These are phyloP conservation scores for Archivesica marissinica DNA, from an alignment of 1,140 invertebrate species.

Conservation along the genomic window DNA sequence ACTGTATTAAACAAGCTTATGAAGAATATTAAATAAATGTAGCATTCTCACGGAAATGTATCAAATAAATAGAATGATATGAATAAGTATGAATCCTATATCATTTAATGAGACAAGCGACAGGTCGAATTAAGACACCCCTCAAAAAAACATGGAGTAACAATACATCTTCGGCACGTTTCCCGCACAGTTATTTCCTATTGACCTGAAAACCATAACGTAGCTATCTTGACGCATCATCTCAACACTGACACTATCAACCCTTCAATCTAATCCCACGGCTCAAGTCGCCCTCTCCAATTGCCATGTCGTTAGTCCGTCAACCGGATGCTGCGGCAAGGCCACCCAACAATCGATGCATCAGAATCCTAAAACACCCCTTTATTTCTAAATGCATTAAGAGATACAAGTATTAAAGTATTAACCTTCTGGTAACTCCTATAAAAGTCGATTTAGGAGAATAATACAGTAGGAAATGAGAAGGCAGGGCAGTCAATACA, in stretches of 20 bases:
- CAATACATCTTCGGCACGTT: not conserved
- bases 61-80: too few relatives aligned
- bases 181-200: conserved; percentile 1
- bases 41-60: too few relatives aligned
- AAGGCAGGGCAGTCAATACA: conserved; percentile 26
- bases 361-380: conserved; percentile 1
- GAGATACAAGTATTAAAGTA: conserved; percentile 34
- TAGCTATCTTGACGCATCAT: conserved; percentile 26
- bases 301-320: conserved; percentile 34
- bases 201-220: conserved; percentile 10
- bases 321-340: not conserved
- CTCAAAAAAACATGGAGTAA: too few relatives aligned
- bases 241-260: conserved; percentile 29
- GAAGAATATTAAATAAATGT: too few relatives aligned
- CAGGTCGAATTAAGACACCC: too few relatives aligned
- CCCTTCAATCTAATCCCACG: conserved; percentile 26
- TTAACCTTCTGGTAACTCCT: conserved; percentile 16
- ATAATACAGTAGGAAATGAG: conserved; percentile 10
- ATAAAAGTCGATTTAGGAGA: conserved; percentile 37
- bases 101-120: too few relatives aligned
- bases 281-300: conserved; percentile 19
- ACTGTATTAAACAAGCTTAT: too few relatives aligned
- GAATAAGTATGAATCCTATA: too few relatives aligned
- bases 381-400: not conserved
- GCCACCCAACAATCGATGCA: not conserved